These are phyloP conservation scores for Pandion haliaetus DNA, from an alignment of 2,113 vertebrate genomes.

Conservation along the genomic window DNA sequence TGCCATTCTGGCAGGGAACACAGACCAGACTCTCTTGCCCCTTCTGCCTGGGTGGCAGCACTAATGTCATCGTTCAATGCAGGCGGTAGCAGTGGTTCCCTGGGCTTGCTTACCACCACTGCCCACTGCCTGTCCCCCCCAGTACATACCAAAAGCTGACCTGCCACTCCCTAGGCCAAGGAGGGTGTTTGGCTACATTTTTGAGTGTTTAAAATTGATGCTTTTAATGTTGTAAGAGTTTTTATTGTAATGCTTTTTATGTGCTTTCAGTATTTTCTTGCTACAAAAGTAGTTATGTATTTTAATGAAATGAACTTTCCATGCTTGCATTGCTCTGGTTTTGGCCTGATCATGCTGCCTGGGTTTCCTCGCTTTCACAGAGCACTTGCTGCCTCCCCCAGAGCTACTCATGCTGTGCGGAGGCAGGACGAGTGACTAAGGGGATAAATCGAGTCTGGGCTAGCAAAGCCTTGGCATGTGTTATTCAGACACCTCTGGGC, in stretches of 20 bases:
- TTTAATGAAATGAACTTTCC: rapidly evolving
- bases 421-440: background rate
- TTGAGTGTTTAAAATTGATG: background rate
- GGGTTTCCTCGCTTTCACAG: rapidly evolving
- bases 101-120: rapidly evolving
- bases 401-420: rapidly evolving
- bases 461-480: background rate
- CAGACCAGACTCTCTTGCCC: background rate
- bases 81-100: background rate
- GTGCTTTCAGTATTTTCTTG: background rate
- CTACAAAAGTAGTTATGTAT: background rate
- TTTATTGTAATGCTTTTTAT: background rate
- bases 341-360: rapidly evolving
- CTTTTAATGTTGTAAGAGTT: background rate
- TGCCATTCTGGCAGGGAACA: background rate
- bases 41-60: background rate
- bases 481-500: background rate
- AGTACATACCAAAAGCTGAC: background rate
- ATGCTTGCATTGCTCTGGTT: rapidly evolving
- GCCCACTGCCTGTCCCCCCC: background rate
- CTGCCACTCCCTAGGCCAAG: background rate
- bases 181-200: rapidly evolving
- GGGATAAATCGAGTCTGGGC: background rate
- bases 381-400: background rate
- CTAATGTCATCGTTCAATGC: rapidly evolving